Conservation (phyloP, 2,113 vertebrate species). For the Pavo muticus region DNA sequence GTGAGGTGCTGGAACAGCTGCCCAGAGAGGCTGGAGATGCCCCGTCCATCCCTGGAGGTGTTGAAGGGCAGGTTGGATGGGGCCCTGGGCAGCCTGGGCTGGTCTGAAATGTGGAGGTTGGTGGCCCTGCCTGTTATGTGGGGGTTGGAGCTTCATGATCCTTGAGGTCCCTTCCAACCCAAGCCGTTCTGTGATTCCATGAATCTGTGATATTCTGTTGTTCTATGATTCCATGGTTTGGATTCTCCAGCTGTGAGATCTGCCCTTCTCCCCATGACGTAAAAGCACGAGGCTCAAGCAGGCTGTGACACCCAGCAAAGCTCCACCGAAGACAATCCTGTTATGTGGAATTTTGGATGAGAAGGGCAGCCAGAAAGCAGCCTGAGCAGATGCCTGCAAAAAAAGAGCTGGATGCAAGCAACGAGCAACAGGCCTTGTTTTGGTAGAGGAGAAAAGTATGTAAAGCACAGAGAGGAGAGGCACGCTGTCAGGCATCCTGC, state of each 20-base stretch:
- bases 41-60: no score
- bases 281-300: not conserved
- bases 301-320: not conserved
- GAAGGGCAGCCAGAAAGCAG: not conserved
- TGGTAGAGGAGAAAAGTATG: not conserved
- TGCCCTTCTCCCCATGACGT: not conserved
- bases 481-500: not conserved
- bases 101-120: no score
- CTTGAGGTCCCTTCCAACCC: no score
- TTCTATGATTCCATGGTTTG: no score
- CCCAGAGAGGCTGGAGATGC: no score
- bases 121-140: no score
- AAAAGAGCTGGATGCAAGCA: not conserved
- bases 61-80: no score
- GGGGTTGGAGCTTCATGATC: no score
- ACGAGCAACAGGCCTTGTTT: not conserved
- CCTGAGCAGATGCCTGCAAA: not conserved
- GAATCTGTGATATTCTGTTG: no score
- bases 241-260: not conserved
- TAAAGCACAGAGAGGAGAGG: fast-evolving
- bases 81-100: no score
- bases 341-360: not conserved
- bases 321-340: not conserved
- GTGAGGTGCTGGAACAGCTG: no score
- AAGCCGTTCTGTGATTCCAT: no score